A percentile compares a stretch with the other conserved stretches of the same genome.
Evolutionary conservation across 2,797 vertebrate genomes (phyloP).

Genomic region (Austrolebias charrua): DNA sequence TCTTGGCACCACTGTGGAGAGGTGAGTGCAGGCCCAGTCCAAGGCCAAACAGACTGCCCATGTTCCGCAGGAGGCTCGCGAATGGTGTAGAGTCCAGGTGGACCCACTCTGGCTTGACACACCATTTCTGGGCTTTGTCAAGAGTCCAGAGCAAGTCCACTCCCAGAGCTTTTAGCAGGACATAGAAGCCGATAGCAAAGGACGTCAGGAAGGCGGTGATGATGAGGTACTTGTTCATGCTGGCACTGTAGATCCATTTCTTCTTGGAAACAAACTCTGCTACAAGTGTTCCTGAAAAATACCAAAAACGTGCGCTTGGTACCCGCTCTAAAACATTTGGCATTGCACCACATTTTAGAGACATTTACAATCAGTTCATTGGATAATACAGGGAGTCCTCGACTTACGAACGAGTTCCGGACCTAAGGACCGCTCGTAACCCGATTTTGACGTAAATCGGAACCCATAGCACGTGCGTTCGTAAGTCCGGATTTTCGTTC

Average conservation of each 20-base stretch:
- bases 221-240: conserved; percentile 81
- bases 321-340: neutral
- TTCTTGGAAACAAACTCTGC: conserved; percentile 81
- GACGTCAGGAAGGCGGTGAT: conserved; percentile 85
- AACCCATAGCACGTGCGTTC: no score
- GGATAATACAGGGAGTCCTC: no score
- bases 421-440: no score
- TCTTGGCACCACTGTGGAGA: conserved; percentile 69
- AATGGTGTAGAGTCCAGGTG: conserved; percentile 92
- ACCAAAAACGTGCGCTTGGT: neutral
- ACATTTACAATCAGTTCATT: neutral
- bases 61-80: conserved; percentile 90
- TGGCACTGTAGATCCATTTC: conserved; percentile 83
- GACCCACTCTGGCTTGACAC: conserved; percentile 86
- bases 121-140: conserved; percentile 90
- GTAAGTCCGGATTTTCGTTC: no score
- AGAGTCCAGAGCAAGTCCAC: conserved; percentile 95
- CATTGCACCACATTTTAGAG: neutral
- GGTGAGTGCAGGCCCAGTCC: conserved; percentile 88
- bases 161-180: conserved; percentile 82
- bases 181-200: conserved; percentile 89
- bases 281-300: conserved; percentile 83
- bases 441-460: no score
- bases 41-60: conserved; percentile 90
- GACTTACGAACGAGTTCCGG: no score